These are phyloP conservation scores for Cantharis flavilabris DNA, from an alignment of 2,888 invertebrate species.

Conservation along the genomic window DNA sequence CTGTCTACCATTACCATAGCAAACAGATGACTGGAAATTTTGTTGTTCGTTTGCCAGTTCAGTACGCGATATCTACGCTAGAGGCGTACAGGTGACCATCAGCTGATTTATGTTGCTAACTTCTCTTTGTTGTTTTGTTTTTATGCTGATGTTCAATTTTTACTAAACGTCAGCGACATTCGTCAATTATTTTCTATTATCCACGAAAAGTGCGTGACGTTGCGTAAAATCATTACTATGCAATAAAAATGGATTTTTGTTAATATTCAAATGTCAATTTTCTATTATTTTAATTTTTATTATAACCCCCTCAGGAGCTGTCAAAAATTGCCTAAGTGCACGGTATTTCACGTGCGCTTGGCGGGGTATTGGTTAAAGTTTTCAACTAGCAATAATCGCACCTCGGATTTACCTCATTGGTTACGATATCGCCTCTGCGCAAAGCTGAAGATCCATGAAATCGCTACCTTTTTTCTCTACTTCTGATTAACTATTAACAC, in stretches of 20 bases:
- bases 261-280: no score
- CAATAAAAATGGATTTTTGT: neutral
- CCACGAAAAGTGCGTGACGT: neutral
- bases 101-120: constrained; percentile 41
- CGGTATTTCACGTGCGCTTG: constrained; percentile 84
- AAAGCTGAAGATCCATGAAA: constrained; percentile 64
- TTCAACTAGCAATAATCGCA: constrained; percentile 93
- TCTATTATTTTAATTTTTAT: neutral
- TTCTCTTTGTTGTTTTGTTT: neutral
- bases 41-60: constrained; percentile 16
- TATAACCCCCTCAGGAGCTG: constrained; percentile 57
- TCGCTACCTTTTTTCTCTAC: neutral
- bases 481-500: neutral
- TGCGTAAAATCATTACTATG: neutral
- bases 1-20: constrained; percentile 38
- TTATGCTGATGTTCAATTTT: neutral
- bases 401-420: constrained; percentile 88
- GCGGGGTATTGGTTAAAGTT: constrained; percentile 93
- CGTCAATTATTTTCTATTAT: neutral
- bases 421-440: constrained; percentile 93
- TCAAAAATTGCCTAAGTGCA: constrained; percentile 86
- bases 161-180: neutral
- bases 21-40: constrained; percentile 44
- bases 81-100: constrained; percentile 31
- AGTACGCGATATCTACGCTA: constrained; percentile 21